A percentile compares a stretch with the other conserved stretches of the same genome.
These are phyloP conservation scores for Himalopsyche tibetana DNA, from an alignment of 2,888 invertebrate species.

Conservation along the genomic window DNA sequence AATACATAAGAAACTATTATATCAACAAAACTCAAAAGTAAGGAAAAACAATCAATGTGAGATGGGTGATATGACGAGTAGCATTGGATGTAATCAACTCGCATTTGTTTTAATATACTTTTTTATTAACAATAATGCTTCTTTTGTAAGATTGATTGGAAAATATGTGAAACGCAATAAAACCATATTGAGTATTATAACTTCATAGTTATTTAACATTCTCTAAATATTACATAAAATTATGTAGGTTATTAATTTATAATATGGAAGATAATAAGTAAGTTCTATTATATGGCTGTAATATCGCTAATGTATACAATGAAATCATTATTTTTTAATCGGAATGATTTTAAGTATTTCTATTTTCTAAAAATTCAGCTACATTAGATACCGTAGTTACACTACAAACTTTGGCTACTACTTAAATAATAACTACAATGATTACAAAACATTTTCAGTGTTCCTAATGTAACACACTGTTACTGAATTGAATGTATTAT, in stretches of 20 bases:
- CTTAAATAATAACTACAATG: conserved; percentile 54
- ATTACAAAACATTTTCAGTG: conserved; percentile 53
- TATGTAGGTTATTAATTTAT: conserved; percentile 34
- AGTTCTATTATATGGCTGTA: conserved; percentile 2
- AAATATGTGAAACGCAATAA: not conserved
- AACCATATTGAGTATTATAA: conserved; percentile 16
- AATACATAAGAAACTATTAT: no score
- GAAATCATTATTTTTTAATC: conserved; percentile 18
- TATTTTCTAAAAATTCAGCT: conserved; percentile 57
- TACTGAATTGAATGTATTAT: conserved; percentile 43
- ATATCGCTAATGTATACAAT: conserved; percentile 44
- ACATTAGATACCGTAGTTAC: conserved; percentile 54
- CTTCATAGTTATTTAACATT: conserved; percentile 2
- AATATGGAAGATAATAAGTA: conserved; percentile 31
- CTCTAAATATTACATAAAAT: conserved; percentile 23
- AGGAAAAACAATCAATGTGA: no score
- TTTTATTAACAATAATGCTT: no score
- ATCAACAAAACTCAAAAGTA: no score
- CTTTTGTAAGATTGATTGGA: no score
- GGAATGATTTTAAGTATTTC: conserved; percentile 56
- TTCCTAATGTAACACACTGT: conserved; percentile 41
- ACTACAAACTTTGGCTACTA: conserved; percentile 58
- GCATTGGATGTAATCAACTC: no score
- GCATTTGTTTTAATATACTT: no score
- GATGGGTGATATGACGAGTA: no score